Conservation (phyloP, 2,888 invertebrate genomes). For the Phyto melanocephala region DNA sequence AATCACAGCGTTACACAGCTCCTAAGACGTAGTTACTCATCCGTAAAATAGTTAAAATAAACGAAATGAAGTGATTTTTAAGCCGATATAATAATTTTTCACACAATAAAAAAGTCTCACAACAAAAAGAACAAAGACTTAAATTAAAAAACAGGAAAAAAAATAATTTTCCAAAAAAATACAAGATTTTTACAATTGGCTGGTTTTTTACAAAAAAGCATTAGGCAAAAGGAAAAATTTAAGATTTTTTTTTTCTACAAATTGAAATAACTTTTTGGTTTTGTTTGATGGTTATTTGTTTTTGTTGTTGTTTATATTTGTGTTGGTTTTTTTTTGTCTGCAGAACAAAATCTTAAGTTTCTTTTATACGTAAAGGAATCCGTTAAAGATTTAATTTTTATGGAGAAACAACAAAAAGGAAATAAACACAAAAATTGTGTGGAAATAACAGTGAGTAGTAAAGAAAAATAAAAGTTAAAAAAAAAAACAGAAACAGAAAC, state of each 20-base stretch:
- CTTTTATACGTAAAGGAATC: background rate
- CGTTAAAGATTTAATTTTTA: background rate
- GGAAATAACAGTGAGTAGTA: no score
- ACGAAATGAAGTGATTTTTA: constrained; percentile 1
- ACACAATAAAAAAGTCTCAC: background rate
- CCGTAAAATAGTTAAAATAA: background rate
- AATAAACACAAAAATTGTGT: constrained; percentile 3
- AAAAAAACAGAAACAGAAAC: background rate
- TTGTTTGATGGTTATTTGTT: constrained; percentile 4
- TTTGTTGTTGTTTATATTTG: background rate
- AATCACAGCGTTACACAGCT: no score
- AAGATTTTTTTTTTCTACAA: background rate
- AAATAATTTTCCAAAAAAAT: background rate
- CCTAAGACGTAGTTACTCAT: background rate
- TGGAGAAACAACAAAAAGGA: background rate
- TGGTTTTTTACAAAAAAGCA: background rate
- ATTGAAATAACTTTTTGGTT: constrained; percentile 13
- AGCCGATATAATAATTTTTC: constrained; percentile 15
- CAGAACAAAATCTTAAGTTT: background rate
- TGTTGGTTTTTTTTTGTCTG: background rate
- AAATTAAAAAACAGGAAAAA: background rate
- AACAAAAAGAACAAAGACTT: background rate
- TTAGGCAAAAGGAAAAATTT: background rate
- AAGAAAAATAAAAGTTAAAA: background rate
- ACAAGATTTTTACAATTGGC: constrained; percentile 9